Evolutionary conservation across 2,888 invertebrate species (phyloP).

Genomic region (Amblyjoppa proteus): DNA sequence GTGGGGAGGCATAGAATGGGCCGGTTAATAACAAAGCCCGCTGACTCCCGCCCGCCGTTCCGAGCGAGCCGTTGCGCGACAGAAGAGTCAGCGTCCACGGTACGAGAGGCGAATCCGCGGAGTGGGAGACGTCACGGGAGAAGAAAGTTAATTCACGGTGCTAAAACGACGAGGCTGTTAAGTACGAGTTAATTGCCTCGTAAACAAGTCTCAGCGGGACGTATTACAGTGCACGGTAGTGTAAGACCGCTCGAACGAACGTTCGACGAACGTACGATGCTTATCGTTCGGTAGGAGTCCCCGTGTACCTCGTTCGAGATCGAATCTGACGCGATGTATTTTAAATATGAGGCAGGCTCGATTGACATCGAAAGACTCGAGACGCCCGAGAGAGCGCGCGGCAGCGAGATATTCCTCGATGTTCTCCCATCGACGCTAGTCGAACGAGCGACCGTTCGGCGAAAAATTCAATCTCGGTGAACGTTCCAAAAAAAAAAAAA

Average conservation of each 20-base stretch:
- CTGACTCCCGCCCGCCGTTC: background rate
- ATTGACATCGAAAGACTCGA: constrained; percentile 28
- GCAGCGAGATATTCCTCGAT: background rate
- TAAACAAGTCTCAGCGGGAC: constrained; percentile 58
- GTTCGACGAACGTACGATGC: constrained; percentile 27
- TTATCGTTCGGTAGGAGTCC: constrained; percentile 34
- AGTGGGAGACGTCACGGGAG: background rate
- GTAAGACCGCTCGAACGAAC: constrained; percentile 10
- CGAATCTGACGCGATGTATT: constrained; percentile 24
- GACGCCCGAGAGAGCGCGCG: background rate
- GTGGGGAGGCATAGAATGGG: constrained; percentile 23
- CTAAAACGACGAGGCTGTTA: constrained; percentile 50
- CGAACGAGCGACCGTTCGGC: background rate
- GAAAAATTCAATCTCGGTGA: background rate
- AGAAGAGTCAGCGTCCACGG: background rate
- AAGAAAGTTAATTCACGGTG: constrained; percentile 58
- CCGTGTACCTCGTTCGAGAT: constrained; percentile 6
- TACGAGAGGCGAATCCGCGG: constrained; percentile 5
- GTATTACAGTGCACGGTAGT: constrained; percentile 19
- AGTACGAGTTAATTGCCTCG: constrained; percentile 67
- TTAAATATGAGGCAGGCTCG: constrained; percentile 18
- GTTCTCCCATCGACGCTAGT: background rate
- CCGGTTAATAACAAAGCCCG: constrained; percentile 25
- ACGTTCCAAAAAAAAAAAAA: background rate
- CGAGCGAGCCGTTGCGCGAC: background rate